Evolutionary conservation across 2,113 vertebrate species (phyloP).

Genomic region (Thunnus thynnus): DNA sequence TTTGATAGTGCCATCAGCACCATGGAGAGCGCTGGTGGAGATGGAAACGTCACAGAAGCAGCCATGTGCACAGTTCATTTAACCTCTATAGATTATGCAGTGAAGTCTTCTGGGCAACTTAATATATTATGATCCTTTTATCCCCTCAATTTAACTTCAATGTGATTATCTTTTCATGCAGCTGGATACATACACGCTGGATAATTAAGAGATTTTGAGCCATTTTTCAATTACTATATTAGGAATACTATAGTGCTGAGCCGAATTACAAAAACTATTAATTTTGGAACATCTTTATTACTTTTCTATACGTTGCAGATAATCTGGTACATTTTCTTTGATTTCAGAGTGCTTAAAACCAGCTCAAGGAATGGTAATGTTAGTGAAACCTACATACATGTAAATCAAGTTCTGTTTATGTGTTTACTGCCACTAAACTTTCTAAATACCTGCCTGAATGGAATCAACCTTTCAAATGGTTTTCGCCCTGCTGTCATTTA

Average conservation of each 20-base stretch:
- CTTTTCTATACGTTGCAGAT: background rate
- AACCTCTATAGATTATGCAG: background rate
- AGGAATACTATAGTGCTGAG: no score
- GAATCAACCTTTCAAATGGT: constrained; percentile 32
- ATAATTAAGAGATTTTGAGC: background rate
- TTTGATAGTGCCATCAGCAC: constrained; percentile 43
- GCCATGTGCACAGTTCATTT: background rate
- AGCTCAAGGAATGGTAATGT: background rate
- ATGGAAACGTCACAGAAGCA: background rate
- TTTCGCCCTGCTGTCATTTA: constrained; percentile 65
- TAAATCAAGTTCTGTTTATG: background rate
- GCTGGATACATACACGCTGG: background rate
- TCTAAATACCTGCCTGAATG: background rate
- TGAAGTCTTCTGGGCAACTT: background rate
- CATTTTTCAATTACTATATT: no score
- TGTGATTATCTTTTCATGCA: background rate
- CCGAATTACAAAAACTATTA: no score
- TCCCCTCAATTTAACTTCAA: background rate
- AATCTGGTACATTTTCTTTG: background rate
- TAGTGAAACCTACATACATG: background rate
- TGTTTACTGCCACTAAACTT: background rate
- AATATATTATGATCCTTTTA: background rate
- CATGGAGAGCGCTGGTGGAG: constrained; percentile 63
- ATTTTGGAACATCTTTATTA: background rate
- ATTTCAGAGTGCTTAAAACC: background rate